phyloP scores from a whole-genome alignment of 1,140 invertebrate genomes.

The Temnothorax longispinosus region DNA sequence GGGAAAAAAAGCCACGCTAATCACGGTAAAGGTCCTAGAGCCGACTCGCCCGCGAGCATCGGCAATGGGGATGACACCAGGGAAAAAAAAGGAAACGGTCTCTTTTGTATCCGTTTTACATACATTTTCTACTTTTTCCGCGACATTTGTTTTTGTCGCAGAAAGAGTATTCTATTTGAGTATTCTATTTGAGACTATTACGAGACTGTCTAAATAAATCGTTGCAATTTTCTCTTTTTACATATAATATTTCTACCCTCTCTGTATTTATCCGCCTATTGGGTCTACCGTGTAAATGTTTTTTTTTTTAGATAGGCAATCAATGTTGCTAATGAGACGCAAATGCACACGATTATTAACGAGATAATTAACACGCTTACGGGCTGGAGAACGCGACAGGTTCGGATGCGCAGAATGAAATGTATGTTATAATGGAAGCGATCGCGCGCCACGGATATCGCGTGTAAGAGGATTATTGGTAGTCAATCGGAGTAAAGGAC shows the following conservation, averaged over 20 bases:
- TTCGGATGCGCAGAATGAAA: background rate
- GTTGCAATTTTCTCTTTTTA: background rate
- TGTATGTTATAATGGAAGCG: background rate
- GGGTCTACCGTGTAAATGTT: background rate
- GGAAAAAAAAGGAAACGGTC: background rate
- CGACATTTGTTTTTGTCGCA: background rate
- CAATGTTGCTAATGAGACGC: background rate
- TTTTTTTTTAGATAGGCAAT: background rate
- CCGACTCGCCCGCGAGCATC: background rate
- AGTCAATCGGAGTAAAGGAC: background rate
- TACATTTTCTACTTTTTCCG: background rate
- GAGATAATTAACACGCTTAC: constrained; percentile 10
- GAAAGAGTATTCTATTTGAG: background rate
- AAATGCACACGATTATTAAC: constrained; percentile 12
- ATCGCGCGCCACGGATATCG: too few relatives aligned
- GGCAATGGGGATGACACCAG: background rate
- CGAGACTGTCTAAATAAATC: background rate
- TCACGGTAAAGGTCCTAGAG: background rate
- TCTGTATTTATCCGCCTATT: background rate
- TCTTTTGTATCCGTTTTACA: background rate
- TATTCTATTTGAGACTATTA: too few relatives aligned
- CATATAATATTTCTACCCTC: background rate
- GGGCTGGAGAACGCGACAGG: background rate
- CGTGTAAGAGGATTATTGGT: background rate
- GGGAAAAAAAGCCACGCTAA: background rate